These are phyloP conservation scores for Schizotus pectinicornis DNA, from an alignment of 2,888 invertebrate species.

Conservation along the genomic window DNA sequence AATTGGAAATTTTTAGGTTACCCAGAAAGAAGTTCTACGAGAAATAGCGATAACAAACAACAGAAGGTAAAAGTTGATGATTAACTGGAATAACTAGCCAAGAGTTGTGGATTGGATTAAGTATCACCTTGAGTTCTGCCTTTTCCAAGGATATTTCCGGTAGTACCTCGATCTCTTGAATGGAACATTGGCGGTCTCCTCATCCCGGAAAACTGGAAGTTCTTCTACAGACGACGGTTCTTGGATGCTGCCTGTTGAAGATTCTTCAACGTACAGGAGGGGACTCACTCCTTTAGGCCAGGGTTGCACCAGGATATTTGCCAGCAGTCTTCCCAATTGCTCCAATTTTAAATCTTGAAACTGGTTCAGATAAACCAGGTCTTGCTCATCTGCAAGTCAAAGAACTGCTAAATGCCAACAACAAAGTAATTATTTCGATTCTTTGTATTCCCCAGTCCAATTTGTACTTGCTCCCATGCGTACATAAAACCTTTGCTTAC, in stretches of 20 bases:
- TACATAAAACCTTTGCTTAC: no score
- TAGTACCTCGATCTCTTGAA: conserved; percentile 65
- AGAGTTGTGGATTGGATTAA: not conserved
- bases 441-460: not conserved
- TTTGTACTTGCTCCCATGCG: no score
- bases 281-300: conserved; percentile 52
- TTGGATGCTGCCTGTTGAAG: conserved; percentile 9
- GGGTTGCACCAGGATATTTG: conserved; percentile 45
- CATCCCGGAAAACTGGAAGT: not conserved
- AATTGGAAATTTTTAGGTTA: no score
- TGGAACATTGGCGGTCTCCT: conserved; percentile 27
- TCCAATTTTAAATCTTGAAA: conserved; percentile 34
- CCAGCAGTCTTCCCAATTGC: conserved; percentile 33
- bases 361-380: conserved; percentile 7
- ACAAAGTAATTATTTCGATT: not conserved
- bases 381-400: not conserved
- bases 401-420: conserved; percentile 6
- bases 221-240: conserved; percentile 11
- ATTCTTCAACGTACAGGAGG: conserved; percentile 52
- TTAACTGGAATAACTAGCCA: not conserved
- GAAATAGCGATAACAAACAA: no score
- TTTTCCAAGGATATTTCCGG: conserved; percentile 69
- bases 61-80: not conserved
- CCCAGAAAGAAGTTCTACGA: no score
- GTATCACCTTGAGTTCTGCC: conserved; percentile 58